Evolutionary conservation across 2,113 vertebrate species (phyloP), one percentile per base, ranked within the genome.

Genomic region (Xerus inauris): DNA sequence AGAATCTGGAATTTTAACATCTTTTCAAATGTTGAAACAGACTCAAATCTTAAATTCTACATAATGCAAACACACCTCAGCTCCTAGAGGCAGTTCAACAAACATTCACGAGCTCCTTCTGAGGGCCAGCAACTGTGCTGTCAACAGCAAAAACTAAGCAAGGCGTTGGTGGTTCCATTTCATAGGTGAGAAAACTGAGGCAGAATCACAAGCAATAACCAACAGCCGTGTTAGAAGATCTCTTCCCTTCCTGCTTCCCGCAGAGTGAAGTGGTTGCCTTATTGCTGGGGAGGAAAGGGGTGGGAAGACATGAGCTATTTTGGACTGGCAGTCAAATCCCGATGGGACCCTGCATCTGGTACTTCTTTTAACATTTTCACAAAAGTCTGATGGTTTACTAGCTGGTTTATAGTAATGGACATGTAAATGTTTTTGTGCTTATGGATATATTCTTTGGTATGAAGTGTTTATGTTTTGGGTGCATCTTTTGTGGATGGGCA

Each of bases 21-120:
- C 75, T 95, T 89, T 93, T 65, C 32, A 94, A 82, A 87, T 85
- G 54, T 89, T 85, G 77, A 73, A 92, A 94, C 49, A 72, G 54
- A 75, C 38, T 40, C 62, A 84, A 75, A 67, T 82, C 42, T 76
- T 75, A 76, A 77, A 69, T 90, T 95, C 77, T 28, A 5, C 42
- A 47, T 13, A 45, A 47, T 76, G 72, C 35, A 94, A 82, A 40
- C 6, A 5, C 73, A 62, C 14, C 54, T 94, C 59, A 77, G 16
- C 57, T 22, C 32, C 40, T 4, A 45, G 24, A 35, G 62, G 3
- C 26, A 49, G 22, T 73, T 96, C 69, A 82, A 38, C 35, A 77
- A 73, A 72, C 12, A 69, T 73, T 62, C n/a, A 54, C 35, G 22
- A 38, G 67, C 40, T n/a, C 11, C 17, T 59, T 91, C 40, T 91